phyloP scores from a whole-genome alignment of 2,797 vertebrate genomes.

The Enteromius viviparus region DNA sequence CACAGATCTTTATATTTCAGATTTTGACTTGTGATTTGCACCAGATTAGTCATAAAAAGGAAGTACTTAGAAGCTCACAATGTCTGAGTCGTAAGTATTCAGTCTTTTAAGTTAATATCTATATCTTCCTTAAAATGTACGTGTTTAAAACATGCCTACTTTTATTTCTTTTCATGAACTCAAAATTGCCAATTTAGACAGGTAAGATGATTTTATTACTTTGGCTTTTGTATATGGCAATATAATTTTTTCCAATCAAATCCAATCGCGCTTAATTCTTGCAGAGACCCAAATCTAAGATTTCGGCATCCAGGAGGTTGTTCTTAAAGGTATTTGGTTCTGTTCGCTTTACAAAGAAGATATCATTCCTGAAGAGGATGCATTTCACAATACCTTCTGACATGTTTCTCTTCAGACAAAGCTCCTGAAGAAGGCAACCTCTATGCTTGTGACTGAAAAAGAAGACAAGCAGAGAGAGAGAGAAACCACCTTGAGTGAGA shows the following conservation, averaged over 20 bases:
- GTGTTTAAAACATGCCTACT: conserved; percentile 15
- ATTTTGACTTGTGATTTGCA: conserved; percentile 16
- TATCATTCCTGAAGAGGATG: background rate
- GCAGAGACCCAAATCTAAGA: conserved; percentile 72
- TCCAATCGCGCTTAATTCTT: conserved; percentile 27
- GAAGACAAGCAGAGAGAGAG: conserved; percentile 69
- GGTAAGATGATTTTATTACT: conserved; percentile 59
- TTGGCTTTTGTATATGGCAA: background rate
- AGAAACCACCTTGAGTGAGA: conserved; percentile 65
- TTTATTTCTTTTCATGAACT: conserved; percentile 29
- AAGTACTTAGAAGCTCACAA: conserved; percentile 53
- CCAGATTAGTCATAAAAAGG: background rate
- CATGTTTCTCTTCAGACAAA: conserved; percentile 68
- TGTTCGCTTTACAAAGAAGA: background rate
- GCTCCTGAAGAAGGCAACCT: conserved; percentile 70
- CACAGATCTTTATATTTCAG: conserved; percentile 15
- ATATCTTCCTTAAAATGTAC: background rate
- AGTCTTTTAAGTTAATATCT: conserved; percentile 11
- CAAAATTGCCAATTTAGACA: conserved; percentile 56
- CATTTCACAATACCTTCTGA: background rate
- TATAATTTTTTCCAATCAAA: background rate
- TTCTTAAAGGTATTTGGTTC: conserved; percentile 71
- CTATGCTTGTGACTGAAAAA: conserved; percentile 71
- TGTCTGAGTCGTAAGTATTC: conserved; percentile 75
- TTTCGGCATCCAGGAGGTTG: conserved; percentile 73